phyloP scores from a whole-genome alignment of 92 coral and sea anemone species.

The Phenganax marumi region DNA sequence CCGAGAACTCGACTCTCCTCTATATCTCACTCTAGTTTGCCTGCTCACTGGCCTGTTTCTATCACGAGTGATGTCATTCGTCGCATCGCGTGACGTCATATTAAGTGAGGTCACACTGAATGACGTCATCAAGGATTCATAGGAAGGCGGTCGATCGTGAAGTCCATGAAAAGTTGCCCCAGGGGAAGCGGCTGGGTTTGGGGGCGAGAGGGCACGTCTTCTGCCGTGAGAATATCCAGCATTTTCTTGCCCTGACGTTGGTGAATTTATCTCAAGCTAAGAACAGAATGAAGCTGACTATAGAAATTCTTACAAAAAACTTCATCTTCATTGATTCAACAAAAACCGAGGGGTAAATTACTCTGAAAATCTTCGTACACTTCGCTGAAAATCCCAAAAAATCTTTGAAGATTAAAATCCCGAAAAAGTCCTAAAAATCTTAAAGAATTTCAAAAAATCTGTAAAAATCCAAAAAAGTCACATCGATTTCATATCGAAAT shows the following conservation, averaged over 20 bases:
- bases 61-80: not conserved
- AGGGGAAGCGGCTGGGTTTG: too few species aligned
- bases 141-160: not conserved
- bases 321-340: not conserved
- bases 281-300: not conserved
- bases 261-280: not conserved
- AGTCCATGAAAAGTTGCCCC: not conserved
- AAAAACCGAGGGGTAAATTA: conserved; percentile 2
- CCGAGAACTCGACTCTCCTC: conserved; percentile 6
- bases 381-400: too few species aligned
- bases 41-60: not conserved
- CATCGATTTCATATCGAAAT: too few species aligned
- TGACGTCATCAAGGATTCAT: conserved; percentile 9
- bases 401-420: too few species aligned
- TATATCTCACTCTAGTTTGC: not conserved
- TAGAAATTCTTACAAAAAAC: not conserved
- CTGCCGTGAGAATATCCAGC: conserved; percentile 14
- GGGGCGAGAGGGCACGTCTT: not conserved
- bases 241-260: not conserved
- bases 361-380: too few species aligned
- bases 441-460: too few species aligned
- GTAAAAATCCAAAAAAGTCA: too few species aligned
- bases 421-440: too few species aligned
- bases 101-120: not conserved
- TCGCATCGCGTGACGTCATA: conserved; percentile 10